A percentile compares a stretch with the other conserved stretches of the same genome.
Conservation (phyloP, 2,888 invertebrate genomes). For the Muschampia plurimacula region DNA sequence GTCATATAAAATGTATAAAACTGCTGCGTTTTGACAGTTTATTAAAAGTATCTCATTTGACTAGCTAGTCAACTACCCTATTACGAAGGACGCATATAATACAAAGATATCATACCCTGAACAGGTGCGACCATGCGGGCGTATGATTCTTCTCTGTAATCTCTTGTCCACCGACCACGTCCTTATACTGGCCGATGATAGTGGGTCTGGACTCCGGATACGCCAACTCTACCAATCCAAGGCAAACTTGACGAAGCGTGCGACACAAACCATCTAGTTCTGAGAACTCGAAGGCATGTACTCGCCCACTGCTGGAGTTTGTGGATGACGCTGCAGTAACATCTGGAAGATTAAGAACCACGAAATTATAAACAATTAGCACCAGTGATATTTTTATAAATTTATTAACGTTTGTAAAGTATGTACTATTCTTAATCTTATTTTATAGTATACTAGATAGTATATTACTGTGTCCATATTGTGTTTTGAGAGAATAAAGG, state of each 20-base stretch:
- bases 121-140: conserved; percentile 91
- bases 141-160: conserved; percentile 74
- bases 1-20: no score
- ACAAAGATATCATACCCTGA: conserved; percentile 83
- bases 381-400: no score
- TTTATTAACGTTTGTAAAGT: no score
- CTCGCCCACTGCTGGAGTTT: conserved; percentile 53
- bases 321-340: conserved; percentile 1
- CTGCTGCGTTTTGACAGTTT: no score
- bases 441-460: no score
- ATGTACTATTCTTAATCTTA: no score
- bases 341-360: background rate
- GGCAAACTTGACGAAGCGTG: conserved; percentile 91
- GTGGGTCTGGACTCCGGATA: conserved; percentile 91
- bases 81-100: background rate
- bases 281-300: conserved; percentile 89
- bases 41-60: no score
- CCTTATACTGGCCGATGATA: conserved; percentile 87
- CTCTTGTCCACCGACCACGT: conserved; percentile 53
- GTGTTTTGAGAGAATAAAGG: no score
- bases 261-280: conserved; percentile 91
- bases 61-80: no score
- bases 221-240: conserved; percentile 94
- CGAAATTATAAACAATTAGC: background rate
- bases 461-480: no score